phyloP scores from a whole-genome alignment of 2,888 invertebrate genomes.

The Cheilosia grossa region DNA sequence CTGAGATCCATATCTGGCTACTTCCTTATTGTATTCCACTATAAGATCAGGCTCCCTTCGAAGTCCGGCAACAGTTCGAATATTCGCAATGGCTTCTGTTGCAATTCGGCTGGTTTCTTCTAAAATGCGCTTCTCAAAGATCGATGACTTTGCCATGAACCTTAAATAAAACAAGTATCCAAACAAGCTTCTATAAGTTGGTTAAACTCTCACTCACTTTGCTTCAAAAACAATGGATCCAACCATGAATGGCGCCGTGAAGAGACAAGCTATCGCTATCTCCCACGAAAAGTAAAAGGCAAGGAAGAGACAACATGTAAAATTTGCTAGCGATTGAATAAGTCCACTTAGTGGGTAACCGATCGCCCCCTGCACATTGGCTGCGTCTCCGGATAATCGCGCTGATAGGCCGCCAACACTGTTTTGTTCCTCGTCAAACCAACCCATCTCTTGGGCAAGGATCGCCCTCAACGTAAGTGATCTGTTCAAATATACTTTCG shows the following conservation, averaged over 20 bases:
- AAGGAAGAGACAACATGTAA: conserved; percentile 86
- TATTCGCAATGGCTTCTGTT: conserved; percentile 89
- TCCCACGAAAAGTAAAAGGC: conserved; percentile 88
- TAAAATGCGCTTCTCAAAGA: conserved; percentile 86
- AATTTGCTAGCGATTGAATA: conserved; percentile 87
- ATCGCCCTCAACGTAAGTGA: conserved; percentile 86
- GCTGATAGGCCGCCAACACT: conserved; percentile 89
- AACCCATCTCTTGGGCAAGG: conserved; percentile 89
- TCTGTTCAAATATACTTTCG: conserved; percentile 63
- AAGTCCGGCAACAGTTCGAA: conserved; percentile 88
- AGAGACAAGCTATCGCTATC: conserved; percentile 87
- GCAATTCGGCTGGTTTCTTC: conserved; percentile 89
- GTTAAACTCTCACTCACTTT: conserved; percentile 75
- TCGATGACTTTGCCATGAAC: conserved; percentile 85
- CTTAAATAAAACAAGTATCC: conserved; percentile 69
- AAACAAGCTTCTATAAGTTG: neutral
- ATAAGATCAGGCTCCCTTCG: conserved; percentile 86
- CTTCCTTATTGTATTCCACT: conserved; percentile 85
- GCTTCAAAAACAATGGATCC: conserved; percentile 87
- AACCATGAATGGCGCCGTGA: conserved; percentile 88
- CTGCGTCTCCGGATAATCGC: conserved; percentile 88
- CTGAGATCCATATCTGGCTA: conserved; percentile 83
- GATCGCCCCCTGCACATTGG: conserved; percentile 89
- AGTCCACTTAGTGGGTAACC: conserved; percentile 88
- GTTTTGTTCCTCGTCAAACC: conserved; percentile 88